A percentile compares a stretch with the other conserved stretches of the same genome.
Evolutionary conservation across 2,113 vertebrate genomes (phyloP).

Genomic region (Mesitornis unicolor): DNA sequence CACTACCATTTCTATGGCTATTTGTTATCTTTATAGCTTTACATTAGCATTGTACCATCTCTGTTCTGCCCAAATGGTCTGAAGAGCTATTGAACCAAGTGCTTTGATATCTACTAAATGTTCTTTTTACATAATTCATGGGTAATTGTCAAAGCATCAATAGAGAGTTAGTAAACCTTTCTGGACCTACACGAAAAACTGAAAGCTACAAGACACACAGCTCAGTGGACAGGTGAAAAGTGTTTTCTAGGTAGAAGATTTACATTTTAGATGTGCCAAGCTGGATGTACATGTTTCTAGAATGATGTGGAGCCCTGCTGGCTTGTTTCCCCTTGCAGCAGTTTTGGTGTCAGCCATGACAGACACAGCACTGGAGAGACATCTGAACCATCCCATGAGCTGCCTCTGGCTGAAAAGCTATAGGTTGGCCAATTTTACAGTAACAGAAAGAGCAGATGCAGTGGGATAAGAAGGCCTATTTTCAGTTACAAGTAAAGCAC

Average conservation of each 20-base stretch:
- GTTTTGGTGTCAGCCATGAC: not conserved
- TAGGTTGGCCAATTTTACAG: not conserved
- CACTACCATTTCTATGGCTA: not conserved
- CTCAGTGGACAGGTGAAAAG: not conserved
- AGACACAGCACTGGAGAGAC: not conserved
- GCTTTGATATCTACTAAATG: not conserved
- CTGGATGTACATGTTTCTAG: not conserved
- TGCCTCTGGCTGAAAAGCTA: not conserved
- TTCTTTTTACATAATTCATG: not conserved
- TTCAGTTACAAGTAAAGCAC: not conserved
- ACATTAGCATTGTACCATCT: not conserved
- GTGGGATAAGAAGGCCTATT: not conserved
- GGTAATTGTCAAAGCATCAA: not conserved
- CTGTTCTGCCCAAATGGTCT: not conserved
- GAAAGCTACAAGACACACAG: not conserved
- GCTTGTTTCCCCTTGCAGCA: accelerated
- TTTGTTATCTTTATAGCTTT: not conserved
- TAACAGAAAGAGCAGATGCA: not conserved
- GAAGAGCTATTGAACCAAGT: not conserved
- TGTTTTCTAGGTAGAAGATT: not conserved
- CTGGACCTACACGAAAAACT: not conserved
- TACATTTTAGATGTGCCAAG: not conserved
- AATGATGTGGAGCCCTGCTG: not conserved
- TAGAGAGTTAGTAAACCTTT: not conserved
- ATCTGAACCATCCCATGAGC: not conserved